A percentile compares a stretch with the other conserved stretches of the same genome.
These are phyloP conservation scores for Drosophila quinaria DNA, from an alignment of 2,888 invertebrate genomes.

Conservation along the genomic window DNA sequence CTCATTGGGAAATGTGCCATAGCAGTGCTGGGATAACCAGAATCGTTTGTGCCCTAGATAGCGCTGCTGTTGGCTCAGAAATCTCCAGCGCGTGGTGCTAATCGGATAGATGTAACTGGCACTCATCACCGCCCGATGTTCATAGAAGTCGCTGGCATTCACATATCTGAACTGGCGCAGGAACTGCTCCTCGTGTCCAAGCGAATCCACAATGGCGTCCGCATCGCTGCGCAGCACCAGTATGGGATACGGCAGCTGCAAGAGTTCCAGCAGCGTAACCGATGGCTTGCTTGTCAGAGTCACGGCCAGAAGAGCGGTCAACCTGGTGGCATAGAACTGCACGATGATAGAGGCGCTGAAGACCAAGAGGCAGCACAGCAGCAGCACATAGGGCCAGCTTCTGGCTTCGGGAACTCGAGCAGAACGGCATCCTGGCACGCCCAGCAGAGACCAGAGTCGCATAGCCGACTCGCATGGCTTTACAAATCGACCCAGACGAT, in stretches of 20 bases:
- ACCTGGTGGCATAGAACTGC: conserved; percentile 54
- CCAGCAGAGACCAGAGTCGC: conserved; percentile 46
- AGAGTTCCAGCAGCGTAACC: conserved; percentile 30
- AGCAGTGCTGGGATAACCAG: conserved; percentile 63
- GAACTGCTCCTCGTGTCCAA: conserved; percentile 56
- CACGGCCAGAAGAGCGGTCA: conserved; percentile 57
- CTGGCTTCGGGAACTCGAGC: background rate
- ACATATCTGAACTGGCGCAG: conserved; percentile 23
- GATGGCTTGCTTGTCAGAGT: conserved; percentile 7
- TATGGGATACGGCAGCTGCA: conserved; percentile 48
- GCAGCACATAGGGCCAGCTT: background rate
- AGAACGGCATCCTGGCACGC: conserved; percentile 43
- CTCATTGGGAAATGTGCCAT: conserved; percentile 66
- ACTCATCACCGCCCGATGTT: conserved; percentile 45
- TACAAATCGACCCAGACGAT: background rate
- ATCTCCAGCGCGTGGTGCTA: conserved; percentile 60
- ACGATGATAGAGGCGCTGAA: conserved; percentile 42
- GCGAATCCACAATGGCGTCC: conserved; percentile 40
- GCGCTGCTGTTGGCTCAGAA: conserved; percentile 63
- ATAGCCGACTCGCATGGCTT: background rate
- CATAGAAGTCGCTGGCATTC: conserved; percentile 27
- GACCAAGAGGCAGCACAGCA: conserved; percentile 10
- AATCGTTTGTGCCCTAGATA: conserved; percentile 62
- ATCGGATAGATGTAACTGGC: conserved; percentile 64
- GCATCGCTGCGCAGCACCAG: conserved; percentile 42